Base-by-base conservation (phyloP, 1,140 invertebrate species). In the Hylaeus anthracinus region DNA sequence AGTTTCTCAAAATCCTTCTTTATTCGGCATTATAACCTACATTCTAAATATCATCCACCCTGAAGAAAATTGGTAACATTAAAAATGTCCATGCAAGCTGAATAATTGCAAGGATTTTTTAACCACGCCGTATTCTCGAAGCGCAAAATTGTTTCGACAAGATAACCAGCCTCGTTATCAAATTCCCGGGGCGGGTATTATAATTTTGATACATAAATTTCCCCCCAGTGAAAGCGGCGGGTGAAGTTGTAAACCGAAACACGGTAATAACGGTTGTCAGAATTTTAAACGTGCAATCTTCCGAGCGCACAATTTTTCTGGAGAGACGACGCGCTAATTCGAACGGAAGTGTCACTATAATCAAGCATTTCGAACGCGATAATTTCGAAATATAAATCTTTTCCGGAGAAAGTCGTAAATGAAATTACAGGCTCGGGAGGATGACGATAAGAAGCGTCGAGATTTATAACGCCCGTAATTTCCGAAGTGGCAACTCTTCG, bases 301-400 rank as follows among this genome's bases (percentile, higher is more conserved):
- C 60, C 14, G 6, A 6, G 56, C 41, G 15, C 15, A 15, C 9
- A 26, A 72, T 48, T 60, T 72, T 61, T n/a, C 53, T 41, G 14
- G 12, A 12, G 12, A 48, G 70, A 39, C 1, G 58, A 39, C 60
- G 55, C 56, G 72, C 72, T n/a, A 63, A 64, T 48, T 63, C 26
- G 26, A 15, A 10, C 60, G 15, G 41, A 53, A 53, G 60, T 74
- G 72, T 74, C 72, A 26, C 72, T 53, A 43, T 53, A 53, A 65
- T 74, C 45, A 51, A 43, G 8, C 15, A 26, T 43, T 64, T 53
- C 48, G 37, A 51, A 53, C 60, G 39, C 63, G 48, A 75, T 75
- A 41, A 53, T 75, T 75, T 66, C 48, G 61, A 45, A 26, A 53
- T 66, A 56, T 75, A 75, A 75, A 65, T 75, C 72, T n/a, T 55